phyloP scores from a whole-genome alignment of 1,140 invertebrate genomes.

The Diplogasteroides magnus region DNA sequence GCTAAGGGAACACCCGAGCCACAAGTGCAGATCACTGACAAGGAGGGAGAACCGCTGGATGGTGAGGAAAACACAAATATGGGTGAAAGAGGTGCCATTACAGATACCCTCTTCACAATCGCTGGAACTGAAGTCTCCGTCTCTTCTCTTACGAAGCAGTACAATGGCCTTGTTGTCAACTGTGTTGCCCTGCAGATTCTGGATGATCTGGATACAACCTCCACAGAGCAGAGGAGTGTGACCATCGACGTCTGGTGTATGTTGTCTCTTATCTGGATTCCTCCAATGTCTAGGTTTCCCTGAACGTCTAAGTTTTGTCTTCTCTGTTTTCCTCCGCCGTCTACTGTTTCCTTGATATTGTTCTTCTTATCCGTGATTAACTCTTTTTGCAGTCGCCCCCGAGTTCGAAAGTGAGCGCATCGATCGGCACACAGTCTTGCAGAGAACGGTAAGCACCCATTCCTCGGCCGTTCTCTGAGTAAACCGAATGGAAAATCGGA shows the following conservation, averaged over 20 bases:
- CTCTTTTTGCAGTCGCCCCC: slow-evolving; percentile 22
- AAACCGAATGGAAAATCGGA: background rate
- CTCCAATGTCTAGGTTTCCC: slow-evolving; percentile 4
- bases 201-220: slow-evolving; percentile 12
- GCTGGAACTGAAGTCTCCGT: slow-evolving; percentile 12
- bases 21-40: slow-evolving; percentile 28
- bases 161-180: slow-evolving; percentile 9
- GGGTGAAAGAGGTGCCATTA: background rate
- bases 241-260: slow-evolving; percentile 23
- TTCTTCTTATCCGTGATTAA: no score
- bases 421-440: slow-evolving; percentile 25
- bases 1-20: slow-evolving; percentile 19
- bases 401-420: slow-evolving; percentile 28
- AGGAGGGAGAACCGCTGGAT: slow-evolving; percentile 26
- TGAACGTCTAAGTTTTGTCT: no score
- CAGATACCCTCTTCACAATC: slow-evolving; percentile 8
- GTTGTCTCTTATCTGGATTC: slow-evolving; percentile 1
- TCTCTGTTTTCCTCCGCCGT: no score
- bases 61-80: slow-evolving; percentile 5
- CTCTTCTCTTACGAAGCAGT: slow-evolving; percentile 4
- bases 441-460: background rate
- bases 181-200: slow-evolving; percentile 15
- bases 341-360: no score
- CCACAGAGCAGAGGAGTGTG: slow-evolving; percentile 13
- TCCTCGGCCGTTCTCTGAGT: background rate